Evolutionary conservation across 1,140 invertebrate genomes (phyloP).

Genomic region (Drosophila grimshawi): DNA sequence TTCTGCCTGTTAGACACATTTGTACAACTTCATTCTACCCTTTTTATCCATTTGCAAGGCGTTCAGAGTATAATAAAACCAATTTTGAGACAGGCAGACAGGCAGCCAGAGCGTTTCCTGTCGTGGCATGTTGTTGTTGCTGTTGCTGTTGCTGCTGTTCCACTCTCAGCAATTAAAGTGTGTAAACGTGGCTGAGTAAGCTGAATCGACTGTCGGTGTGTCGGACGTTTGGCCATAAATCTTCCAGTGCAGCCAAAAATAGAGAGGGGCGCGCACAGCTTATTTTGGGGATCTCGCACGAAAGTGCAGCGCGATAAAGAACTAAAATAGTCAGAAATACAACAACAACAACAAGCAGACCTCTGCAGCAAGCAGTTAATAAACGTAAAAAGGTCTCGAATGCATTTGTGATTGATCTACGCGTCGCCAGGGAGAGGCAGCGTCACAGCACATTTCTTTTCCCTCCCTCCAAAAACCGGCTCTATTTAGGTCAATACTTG

Average conservation of each 20-base stretch:
- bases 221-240: constrained; percentile 68
- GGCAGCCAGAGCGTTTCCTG: constrained; percentile 67
- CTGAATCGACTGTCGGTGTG: constrained; percentile 59
- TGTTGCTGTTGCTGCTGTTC: constrained; percentile 27
- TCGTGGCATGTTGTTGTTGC: constrained; percentile 44
- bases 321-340: constrained; percentile 30
- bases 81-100: constrained; percentile 63
- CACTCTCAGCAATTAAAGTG: constrained; percentile 69
- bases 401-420: constrained; percentile 44
- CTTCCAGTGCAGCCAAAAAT: constrained; percentile 72
- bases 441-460: background rate
- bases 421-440: constrained; percentile 6
- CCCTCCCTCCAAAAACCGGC: background rate
- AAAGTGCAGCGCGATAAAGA: constrained; percentile 16
- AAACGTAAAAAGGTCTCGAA: constrained; percentile 33
- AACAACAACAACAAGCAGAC: background rate
- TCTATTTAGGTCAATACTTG: constrained; percentile 59
- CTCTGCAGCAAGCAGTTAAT: constrained; percentile 20
- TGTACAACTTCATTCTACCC: no score
- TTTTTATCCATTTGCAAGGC: no score
- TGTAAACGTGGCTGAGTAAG: constrained; percentile 77
- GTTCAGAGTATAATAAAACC: constrained; percentile 34
- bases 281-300: constrained; percentile 12
- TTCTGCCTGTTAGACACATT: no score
- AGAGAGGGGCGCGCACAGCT: constrained; percentile 37